Percentiles rank a stretch among this genome's conserved stretches.
These are phyloP conservation scores for Drosophila prostipennis DNA, from an alignment of 2,888 invertebrate genomes.

Conservation along the genomic window DNA sequence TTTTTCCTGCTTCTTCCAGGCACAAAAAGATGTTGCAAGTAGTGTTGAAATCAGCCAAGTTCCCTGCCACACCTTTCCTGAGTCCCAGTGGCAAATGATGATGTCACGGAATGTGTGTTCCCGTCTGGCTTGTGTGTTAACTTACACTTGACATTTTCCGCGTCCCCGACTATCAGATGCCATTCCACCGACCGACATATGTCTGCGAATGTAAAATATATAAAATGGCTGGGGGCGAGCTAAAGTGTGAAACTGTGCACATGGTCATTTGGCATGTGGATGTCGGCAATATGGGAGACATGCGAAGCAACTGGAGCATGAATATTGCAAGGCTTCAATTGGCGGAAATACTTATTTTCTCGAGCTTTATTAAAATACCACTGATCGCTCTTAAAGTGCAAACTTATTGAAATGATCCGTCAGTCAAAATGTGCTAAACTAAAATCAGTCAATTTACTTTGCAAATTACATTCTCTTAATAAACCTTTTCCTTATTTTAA, in stretches of 20 bases:
- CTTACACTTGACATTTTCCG: slow-evolving; percentile 14
- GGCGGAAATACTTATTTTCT: background rate
- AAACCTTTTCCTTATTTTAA: too few relatives aligned
- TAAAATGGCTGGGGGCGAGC: slow-evolving; percentile 3
- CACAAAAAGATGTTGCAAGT: slow-evolving; percentile 10
- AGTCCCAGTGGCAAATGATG: slow-evolving; percentile 11
- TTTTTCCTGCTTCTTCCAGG: slow-evolving; percentile 10
- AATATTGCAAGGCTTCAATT: slow-evolving; percentile 1
- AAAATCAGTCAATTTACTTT: background rate
- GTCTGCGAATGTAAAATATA: slow-evolving; percentile 15
- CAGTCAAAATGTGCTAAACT: too few relatives aligned
- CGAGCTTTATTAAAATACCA: background rate
- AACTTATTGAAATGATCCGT: background rate
- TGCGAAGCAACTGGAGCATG: slow-evolving; percentile 3
- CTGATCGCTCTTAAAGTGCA: background rate
- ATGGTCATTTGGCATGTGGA: slow-evolving; percentile 7
- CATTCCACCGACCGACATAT: slow-evolving; percentile 16
- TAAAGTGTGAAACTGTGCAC: slow-evolving; percentile 18
- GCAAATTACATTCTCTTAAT: too few relatives aligned
- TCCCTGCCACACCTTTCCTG: background rate
- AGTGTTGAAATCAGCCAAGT: background rate
- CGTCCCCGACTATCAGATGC: slow-evolving; percentile 9
- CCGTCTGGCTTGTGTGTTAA: slow-evolving; percentile 5
- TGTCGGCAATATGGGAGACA: background rate
- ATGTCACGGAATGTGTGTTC: slow-evolving; percentile 13